A percentile compares a stretch with the other conserved stretches of the same genome.
These are phyloP conservation scores for Mionectes olivaceus DNA, from an alignment of 2,797 vertebrate genomes.

Conservation along the genomic window DNA sequence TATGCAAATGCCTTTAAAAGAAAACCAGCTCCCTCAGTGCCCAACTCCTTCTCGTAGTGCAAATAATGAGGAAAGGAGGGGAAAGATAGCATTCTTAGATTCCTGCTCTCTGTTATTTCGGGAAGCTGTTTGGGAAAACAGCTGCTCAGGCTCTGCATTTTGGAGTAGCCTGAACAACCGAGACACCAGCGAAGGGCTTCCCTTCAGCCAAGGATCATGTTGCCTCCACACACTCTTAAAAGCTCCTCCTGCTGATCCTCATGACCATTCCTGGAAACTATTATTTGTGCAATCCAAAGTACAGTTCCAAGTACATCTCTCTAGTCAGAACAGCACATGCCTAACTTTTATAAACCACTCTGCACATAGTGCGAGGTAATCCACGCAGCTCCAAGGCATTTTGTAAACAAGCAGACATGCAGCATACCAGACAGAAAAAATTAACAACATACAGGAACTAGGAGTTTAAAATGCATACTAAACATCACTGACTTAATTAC, in stretches of 20 bases:
- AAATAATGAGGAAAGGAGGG: conserved; percentile 14
- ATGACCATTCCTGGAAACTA: conserved; percentile 51
- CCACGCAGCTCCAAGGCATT: background rate
- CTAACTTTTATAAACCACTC: background rate
- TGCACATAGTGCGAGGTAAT: background rate
- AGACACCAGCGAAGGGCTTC: background rate
- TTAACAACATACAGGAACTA: background rate
- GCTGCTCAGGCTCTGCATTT: background rate
- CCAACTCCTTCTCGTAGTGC: background rate
- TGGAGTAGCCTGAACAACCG: background rate
- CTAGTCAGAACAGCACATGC: background rate
- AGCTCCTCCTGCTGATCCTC: conserved; percentile 21
- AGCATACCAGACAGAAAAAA: background rate
- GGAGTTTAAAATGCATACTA: background rate
- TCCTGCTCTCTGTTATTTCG: background rate
- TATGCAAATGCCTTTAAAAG: conserved; percentile 18
- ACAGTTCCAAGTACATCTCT: background rate
- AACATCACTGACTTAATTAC: background rate
- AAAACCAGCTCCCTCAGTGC: background rate
- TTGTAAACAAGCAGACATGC: conserved; percentile 3
- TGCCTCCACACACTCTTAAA: background rate
- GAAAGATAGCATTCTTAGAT: background rate
- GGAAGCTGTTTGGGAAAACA: background rate
- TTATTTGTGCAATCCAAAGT: background rate
- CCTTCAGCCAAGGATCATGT: background rate